These are phyloP conservation scores for Axea sp. DNA, from an alignment of 2,888 invertebrate species.

Conservation along the genomic window DNA sequence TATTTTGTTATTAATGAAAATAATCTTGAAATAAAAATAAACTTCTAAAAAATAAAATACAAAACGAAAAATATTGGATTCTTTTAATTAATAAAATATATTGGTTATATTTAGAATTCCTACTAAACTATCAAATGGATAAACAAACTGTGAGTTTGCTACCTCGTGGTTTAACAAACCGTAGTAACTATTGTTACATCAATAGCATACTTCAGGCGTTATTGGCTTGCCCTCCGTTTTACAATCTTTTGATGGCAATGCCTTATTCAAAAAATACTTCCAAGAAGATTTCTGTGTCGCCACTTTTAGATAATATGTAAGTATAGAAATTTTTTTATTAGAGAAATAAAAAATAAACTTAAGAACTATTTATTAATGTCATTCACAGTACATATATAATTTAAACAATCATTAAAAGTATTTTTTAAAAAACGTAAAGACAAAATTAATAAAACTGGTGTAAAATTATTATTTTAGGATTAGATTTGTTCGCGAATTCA, in stretches of 20 bases:
- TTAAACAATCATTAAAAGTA: no score
- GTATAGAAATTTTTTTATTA: constrained; percentile 69
- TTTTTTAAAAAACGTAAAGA: no score
- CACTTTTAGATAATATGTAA: constrained; percentile 96
- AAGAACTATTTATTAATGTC: no score
- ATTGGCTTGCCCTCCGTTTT: constrained; percentile 96
- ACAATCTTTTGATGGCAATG: constrained; percentile 91
- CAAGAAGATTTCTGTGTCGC: constrained; percentile 83
- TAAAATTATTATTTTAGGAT: constrained; percentile 80
- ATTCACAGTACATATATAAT: no score
- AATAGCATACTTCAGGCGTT: constrained; percentile 97
- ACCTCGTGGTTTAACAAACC: constrained; percentile 94
- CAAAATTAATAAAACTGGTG: no score
- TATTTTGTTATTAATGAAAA: no score
- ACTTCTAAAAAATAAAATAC: no score
- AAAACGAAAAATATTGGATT: no score
- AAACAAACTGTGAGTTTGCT: constrained; percentile 89
- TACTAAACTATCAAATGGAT: constrained; percentile 88
- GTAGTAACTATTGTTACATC: constrained; percentile 97
- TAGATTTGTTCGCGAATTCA: constrained; percentile 89
- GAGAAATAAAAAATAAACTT: no score
- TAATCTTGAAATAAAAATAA: no score
- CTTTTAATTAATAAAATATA: no score
- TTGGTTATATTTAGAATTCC: no score
- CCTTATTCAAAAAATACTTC: constrained; percentile 82